These are phyloP conservation scores for Aplochiton taeniatus DNA, from an alignment of 2,797 vertebrate genomes.

Conservation along the genomic window DNA sequence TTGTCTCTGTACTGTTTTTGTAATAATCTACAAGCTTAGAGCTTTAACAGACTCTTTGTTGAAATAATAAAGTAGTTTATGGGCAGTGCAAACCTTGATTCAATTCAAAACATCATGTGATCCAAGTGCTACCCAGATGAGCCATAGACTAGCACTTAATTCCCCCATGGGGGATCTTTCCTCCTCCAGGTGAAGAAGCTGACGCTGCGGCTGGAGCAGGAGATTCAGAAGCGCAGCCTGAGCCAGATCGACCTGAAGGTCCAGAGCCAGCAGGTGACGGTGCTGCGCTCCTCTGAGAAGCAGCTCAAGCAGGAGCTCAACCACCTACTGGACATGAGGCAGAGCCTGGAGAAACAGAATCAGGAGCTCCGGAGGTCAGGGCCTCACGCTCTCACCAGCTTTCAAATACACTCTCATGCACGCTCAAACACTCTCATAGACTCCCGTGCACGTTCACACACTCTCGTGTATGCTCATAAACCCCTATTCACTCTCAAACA, in stretches of 20 bases:
- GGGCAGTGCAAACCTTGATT: no score
- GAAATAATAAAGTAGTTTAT: neutral
- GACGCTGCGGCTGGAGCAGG: constrained; percentile 88
- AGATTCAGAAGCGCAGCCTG: constrained; percentile 86
- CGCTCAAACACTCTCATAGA: no score
- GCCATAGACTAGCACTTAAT: no score
- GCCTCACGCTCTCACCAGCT: neutral
- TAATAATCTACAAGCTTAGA: no score
- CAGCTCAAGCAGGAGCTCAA: constrained; percentile 96
- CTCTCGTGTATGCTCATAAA: no score
- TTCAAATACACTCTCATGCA: no score
- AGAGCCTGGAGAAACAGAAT: constrained; percentile 90
- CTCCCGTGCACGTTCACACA: no score
- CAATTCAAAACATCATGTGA: no score
- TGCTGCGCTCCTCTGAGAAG: constrained; percentile 89
- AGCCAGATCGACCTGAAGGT: constrained; percentile 91
- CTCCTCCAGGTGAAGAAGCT: constrained; percentile 85
- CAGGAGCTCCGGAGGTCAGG: constrained; percentile 89
- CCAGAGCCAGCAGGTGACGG: constrained; percentile 88
- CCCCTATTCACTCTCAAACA: neutral
- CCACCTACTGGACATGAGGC: constrained; percentile 90
- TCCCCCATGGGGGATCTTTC: neutral
- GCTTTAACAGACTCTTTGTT: no score
- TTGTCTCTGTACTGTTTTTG: no score
- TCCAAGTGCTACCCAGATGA: no score